These are phyloP conservation scores for Spatula clypeata DNA, from an alignment of 2,797 vertebrate genomes.

Conservation along the genomic window DNA sequence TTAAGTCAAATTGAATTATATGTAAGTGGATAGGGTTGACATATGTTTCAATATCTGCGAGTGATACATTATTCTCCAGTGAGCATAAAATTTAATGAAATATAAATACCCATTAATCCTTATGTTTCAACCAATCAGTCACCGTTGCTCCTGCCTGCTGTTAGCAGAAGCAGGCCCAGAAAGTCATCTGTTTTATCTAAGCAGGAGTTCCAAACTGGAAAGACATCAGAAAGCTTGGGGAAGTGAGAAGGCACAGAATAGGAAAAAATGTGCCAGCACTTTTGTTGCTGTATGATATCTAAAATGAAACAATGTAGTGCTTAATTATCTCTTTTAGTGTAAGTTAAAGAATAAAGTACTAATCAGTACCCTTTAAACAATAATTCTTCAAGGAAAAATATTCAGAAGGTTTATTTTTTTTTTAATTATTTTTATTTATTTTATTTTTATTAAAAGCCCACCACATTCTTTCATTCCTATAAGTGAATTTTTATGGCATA, in stretches of 20 bases:
- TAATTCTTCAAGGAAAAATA: background rate
- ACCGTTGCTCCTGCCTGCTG: conserved; percentile 89
- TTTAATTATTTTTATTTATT: background rate
- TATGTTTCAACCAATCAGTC: conserved; percentile 93
- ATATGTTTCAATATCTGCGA: conserved; percentile 96
- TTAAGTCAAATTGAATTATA: conserved; percentile 97
- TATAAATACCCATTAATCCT: conserved; percentile 99
- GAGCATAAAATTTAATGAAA: conserved; percentile 97
- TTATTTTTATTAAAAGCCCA: background rate
- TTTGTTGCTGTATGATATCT: background rate
- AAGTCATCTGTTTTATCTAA: conserved; percentile 94
- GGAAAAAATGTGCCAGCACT: conserved; percentile 64
- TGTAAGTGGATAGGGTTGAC: conserved; percentile 96
- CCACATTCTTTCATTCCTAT: background rate
- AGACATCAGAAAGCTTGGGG: conserved; percentile 85
- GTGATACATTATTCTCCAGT: conserved; percentile 95
- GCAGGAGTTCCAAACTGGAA: conserved; percentile 90
- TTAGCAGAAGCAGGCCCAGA: conserved; percentile 88
- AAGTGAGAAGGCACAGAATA: conserved; percentile 78
- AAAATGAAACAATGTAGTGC: background rate
- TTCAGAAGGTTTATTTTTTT: accelerated
- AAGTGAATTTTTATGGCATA: background rate
- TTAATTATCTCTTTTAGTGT: background rate
- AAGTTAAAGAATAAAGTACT: background rate
- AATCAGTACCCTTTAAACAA: background rate